Conservation (phyloP, 2,797 vertebrate genomes). For the Acanthornis magna region DNA sequence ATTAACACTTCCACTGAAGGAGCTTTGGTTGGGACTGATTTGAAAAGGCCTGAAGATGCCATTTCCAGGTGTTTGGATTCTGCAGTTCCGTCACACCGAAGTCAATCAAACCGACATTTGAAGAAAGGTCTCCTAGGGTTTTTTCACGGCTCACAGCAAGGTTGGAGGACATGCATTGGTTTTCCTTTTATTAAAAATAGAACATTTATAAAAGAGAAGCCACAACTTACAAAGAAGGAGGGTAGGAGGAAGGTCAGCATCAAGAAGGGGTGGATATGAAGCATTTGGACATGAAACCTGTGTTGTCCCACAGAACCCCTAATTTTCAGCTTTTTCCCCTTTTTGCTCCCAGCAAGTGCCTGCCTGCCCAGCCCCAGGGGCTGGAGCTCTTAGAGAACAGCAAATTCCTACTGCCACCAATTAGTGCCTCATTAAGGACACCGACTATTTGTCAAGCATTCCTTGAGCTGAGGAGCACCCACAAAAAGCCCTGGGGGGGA, state of each 20-base stretch:
- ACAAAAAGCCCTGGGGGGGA: constrained; percentile 25
- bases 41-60: background rate
- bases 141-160: background rate
- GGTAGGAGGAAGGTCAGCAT: background rate
- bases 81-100: background rate
- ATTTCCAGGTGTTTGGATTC: background rate
- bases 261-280: background rate
- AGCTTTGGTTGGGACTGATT: background rate
- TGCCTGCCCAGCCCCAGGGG: background rate
- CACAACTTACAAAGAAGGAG: background rate
- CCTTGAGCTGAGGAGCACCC: background rate
- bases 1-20: background rate
- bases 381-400: background rate
- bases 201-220: background rate
- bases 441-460: background rate
- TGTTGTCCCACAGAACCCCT: background rate
- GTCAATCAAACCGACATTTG: background rate
- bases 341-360: background rate
- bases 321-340: background rate
- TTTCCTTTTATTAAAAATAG: background rate
- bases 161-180: background rate
- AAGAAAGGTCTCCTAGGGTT: background rate
- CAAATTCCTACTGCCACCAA: background rate
- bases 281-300: background rate
- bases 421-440: background rate